Evolutionary conservation across 2,888 invertebrate genomes (phyloP).

Genomic region (Zygothrica quintamaculata): DNA sequence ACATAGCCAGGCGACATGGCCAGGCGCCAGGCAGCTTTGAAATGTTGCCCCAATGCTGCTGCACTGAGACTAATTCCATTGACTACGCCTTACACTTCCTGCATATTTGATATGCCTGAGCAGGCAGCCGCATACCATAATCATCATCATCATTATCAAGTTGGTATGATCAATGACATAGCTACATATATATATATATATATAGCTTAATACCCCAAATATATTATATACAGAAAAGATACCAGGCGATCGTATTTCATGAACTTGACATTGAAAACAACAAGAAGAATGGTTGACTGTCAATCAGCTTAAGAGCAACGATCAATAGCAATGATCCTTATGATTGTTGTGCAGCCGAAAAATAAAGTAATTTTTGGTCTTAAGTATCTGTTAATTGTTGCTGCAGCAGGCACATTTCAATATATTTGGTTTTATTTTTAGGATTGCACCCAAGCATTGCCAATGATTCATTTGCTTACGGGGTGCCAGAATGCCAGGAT

Average conservation of each 20-base stretch:
- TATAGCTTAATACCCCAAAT: conserved; percentile 39
- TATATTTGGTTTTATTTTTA: conserved; percentile 63
- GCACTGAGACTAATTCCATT: conserved; percentile 64
- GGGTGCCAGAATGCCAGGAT: conserved; percentile 8
- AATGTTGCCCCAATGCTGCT: conserved; percentile 57
- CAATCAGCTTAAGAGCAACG: conserved; percentile 53
- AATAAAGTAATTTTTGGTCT: conserved; percentile 54
- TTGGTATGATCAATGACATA: conserved; percentile 44
- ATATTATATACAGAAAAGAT: conserved; percentile 24
- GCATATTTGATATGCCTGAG: conserved; percentile 64
- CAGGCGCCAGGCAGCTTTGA: conserved; percentile 72
- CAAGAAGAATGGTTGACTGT: conserved; percentile 44
- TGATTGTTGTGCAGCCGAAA: conserved; percentile 33
- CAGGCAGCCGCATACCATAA: conserved; percentile 43
- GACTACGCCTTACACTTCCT: conserved; percentile 68
- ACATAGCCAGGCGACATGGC: conserved; percentile 18
- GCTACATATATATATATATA: conserved; percentile 15
- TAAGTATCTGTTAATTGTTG: conserved; percentile 72
- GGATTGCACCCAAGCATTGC: conserved; percentile 52
- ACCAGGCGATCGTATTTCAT: conserved; percentile 62
- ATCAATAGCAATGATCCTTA: conserved; percentile 63
- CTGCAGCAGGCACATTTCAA: conserved; percentile 24
- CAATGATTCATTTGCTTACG: conserved; percentile 39
- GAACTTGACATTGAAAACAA: conserved; percentile 73
- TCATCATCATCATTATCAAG: conserved; percentile 23